Evolutionary conservation across 2,888 invertebrate genomes (phyloP), one percentile per base, ranked within the genome.

Genomic region (Synergus umbraculus): DNA sequence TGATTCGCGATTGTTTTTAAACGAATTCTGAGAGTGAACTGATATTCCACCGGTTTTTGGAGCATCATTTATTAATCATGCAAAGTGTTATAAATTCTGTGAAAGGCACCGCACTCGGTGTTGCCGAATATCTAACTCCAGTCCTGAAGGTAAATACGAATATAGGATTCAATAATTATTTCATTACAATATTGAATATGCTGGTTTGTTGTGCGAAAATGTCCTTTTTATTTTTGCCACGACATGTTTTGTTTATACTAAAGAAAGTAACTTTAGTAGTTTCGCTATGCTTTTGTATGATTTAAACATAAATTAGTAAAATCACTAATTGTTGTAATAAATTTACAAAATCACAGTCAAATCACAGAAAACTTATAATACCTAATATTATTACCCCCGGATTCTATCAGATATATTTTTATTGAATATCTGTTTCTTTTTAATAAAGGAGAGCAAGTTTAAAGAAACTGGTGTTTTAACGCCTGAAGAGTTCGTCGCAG

Each of bases 401-500:
- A 37, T 37, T 37, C 37, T 37, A 37, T 37, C 37, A 37, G 0
- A 37, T 4, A 37, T 3, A 29, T 37, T 37, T 37, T 37, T 37
- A 37, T 37, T 37, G 37, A 37, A 37, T 18, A 58, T 58, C 18
- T 2, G 54, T 76, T 78, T 60, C 66, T 3, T 63, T 41, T 66
- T 67, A 22, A 18, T 82, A 43, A 87, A 98, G 98, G 98, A 98
- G 92, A 98, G 98, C 7, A 98, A 98, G 92, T 99, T 99, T 92
- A 96, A 97, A 87, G 99, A 99, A 93, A 99, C 98, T 15, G 99
- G 99, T 49, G 98, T 99, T 3, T 92, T 99, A 44, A 99, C 99
- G n/a, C 99, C 99, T 1, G 99, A 99, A 92, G 99, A 99, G 93
- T 99, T 99, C 94, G 97, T 99, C 4, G 98, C 97, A 4, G 99